Conservation (phyloP, 1,140 invertebrate genomes). For the Drosophila biarmipes region DNA sequence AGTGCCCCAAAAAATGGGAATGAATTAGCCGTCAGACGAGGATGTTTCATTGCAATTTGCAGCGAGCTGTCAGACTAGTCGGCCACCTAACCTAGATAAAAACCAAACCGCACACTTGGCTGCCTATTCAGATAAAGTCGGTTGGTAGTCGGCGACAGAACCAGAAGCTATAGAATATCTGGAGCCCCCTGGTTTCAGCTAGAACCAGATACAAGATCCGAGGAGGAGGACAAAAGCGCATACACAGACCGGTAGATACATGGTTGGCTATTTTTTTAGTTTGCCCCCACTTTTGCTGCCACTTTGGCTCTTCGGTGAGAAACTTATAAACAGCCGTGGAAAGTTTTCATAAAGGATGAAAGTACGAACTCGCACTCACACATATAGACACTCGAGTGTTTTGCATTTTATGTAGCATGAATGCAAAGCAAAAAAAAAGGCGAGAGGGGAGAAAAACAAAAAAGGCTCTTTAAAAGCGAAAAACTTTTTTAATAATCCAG, state of each 20-base stretch:
- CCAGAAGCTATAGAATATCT: slow-evolving; percentile 29
- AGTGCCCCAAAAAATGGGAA: slow-evolving; percentile 51
- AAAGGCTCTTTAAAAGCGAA: slow-evolving; percentile 66
- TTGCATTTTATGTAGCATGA: slow-evolving; percentile 72
- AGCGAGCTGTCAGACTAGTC: slow-evolving; percentile 35
- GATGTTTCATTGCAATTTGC: slow-evolving; percentile 52
- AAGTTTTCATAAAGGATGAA: slow-evolving; percentile 79
- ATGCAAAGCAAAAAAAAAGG: slow-evolving; percentile 12
- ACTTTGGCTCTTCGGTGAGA: slow-evolving; percentile 39
- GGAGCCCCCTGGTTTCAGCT: slow-evolving; percentile 1
- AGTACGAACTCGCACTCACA: slow-evolving; percentile 35
- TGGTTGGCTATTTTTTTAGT: slow-evolving; percentile 37
- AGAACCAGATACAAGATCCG: slow-evolving; percentile 32
- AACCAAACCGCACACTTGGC: slow-evolving; percentile 73
- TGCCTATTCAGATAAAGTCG: slow-evolving; percentile 61
- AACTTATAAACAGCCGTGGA: slow-evolving; percentile 78
- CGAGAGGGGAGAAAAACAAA: slow-evolving; percentile 20
- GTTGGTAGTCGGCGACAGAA: slow-evolving; percentile 28
- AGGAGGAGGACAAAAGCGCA: slow-evolving; percentile 71
- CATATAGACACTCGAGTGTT: slow-evolving; percentile 68
- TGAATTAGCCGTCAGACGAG: slow-evolving; percentile 68
- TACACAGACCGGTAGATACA: slow-evolving; percentile 67
- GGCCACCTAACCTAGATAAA: slow-evolving; percentile 69
- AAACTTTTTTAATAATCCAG: slow-evolving; percentile 80
- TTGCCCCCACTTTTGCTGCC: slow-evolving; percentile 8